Evolutionary conservation across 2,797 vertebrate species (phyloP), one percentile per base, ranked within the genome.

Genomic region (Myotis pilosus): DNA sequence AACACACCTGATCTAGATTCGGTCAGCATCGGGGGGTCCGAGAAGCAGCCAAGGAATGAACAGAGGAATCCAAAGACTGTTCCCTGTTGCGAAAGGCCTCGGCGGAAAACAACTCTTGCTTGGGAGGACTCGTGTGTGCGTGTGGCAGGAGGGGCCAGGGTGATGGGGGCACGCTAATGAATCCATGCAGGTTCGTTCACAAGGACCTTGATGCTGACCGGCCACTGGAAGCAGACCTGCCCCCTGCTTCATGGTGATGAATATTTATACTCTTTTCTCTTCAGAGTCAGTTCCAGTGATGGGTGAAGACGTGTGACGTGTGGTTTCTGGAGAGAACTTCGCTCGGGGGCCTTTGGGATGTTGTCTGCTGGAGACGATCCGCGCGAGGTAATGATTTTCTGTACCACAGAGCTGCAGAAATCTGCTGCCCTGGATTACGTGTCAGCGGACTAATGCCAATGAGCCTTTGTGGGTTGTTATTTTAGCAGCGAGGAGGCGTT

Each of bases 1-100:
- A 98, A 98, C 79, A 97, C 93, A 98, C 96, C 97, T 95, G 95
- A 98, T 97, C 83, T 92, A 93, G 95, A 97, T 96, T 97, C 97
- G 97, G 97, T 97, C 95, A 97, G 95, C 83, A 82, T 87, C 80
- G 78, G 92, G 87, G 97, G 97, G 96, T 97, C 97, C 97, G 95
- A 95, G 80, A 94, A 85, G 64, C 64, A 81, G 96, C 97, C 98
- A 98, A 98, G 95, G 98, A 98, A 97, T 98, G 97, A 97, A 96
- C 44, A 96, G 95, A 96, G 86, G 96, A 97, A 98, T 98, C 94
- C 87, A 79, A 97, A 94, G 96, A 97, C 92, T 96, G 66, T 93
- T 97, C 96, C 94, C 95, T 93, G 97, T 94, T 76, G 96, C n/a
- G 38, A 94, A 97, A 74, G 92, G 80, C 94, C 97, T 97, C 95